Base-by-base conservation (phyloP, 2,888 invertebrate species). In the Zaprionus obscuricornis region DNA sequence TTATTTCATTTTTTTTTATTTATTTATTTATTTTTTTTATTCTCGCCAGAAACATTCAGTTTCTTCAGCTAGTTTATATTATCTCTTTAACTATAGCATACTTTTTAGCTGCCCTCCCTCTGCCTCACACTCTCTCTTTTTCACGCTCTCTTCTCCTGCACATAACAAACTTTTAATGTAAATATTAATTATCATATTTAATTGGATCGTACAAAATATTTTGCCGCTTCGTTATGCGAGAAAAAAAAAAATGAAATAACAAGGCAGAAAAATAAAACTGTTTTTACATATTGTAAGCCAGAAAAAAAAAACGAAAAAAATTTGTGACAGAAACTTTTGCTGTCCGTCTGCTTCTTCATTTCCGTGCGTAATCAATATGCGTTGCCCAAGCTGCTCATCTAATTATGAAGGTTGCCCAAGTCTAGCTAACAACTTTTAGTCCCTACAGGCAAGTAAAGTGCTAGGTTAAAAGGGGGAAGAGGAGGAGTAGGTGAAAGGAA, bases 281-380 rank as follows among this genome's bases (percentile, higher is more conserved):
- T 27, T 43, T 33, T 31, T 13, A 47, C 54, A 47, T 34, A 33
- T 11, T 26, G 47, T 7, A 22, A 22, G 7, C 22, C 4, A 22
- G 22, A 22, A 22, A 22, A 22, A 7, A 22, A 22, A 22, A 22
- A 7, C 4, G 7, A 22, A 22, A 4, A 22, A 22, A 22, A 7
- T 22, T 22, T 11, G n/a, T 6, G 11, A 13, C 22, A n/a, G 7
- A n/a, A n/a, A n/a, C n/a, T n/a, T n/a, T n/a, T n/a, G n/a, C n/a
- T n/a, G n/a, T n/a, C n/a, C n/a, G n/a, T n/a, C n/a, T n/a, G n/a
- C n/a, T n/a, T n/a, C n/a, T n/a, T n/a, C n/a, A n/a, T n/a, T n/a
- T n/a, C n/a, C n/a, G n/a, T n/a, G n/a, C 58, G 62, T 49, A 56
- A 69, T 69, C 73, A 72, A 62, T 67, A 69, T 52, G 68, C 62